phyloP scores from a whole-genome alignment of 2,113 vertebrate species.

The Etheostoma cragini region DNA sequence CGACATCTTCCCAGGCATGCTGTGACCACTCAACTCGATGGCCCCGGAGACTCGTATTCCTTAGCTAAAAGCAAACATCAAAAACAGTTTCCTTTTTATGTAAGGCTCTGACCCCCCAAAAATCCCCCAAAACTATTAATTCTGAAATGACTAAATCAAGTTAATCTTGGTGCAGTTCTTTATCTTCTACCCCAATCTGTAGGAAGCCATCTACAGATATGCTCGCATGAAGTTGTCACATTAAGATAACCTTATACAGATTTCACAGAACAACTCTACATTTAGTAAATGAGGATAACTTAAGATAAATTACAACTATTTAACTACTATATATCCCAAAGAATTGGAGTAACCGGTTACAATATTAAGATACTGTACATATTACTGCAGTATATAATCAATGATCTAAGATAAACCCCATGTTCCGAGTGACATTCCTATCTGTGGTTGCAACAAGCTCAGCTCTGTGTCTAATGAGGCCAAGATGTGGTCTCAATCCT shows the following conservation, averaged over 20 bases:
- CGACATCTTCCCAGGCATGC: slow-evolving; percentile 41
- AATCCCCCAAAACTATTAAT: neutral
- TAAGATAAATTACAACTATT: neutral
- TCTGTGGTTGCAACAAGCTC: slow-evolving; percentile 13
- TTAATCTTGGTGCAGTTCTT: neutral
- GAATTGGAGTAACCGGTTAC: neutral
- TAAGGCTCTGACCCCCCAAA: neutral
- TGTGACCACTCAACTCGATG: neutral
- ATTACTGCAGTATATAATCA: slow-evolving; percentile 1
- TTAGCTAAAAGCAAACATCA: slow-evolving; percentile 19
- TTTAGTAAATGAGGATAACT: neutral
- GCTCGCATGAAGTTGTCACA: neutral
- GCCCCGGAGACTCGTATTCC: neutral
- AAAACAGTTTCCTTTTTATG: slow-evolving; percentile 18
- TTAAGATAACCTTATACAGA: neutral
- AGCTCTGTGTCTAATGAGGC: slow-evolving; percentile 11
- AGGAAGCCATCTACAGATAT: neutral
- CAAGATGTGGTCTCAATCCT: slow-evolving; percentile 21
- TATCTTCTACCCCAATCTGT: neutral
- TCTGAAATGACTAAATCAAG: neutral
- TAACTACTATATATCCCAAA: too few species aligned
- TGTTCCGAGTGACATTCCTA: neutral
- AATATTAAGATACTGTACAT: neutral
- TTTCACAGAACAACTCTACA: neutral
- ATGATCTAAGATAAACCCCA: slow-evolving; percentile 2